Evolutionary conservation across 1,140 invertebrate genomes (phyloP).

Genomic region (Drosophila fuyamai): DNA sequence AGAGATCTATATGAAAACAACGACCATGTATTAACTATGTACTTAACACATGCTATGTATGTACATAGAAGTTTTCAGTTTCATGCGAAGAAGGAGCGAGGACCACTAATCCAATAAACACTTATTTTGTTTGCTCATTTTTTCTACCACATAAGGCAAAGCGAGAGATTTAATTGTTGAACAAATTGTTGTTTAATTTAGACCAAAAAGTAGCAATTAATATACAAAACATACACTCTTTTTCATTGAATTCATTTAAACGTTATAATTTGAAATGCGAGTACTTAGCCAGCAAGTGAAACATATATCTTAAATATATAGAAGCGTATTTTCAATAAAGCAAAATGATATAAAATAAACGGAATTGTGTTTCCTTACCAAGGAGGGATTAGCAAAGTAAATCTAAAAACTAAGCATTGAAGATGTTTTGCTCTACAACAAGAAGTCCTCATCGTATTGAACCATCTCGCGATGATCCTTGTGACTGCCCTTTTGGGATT

Average conservation of each 20-base stretch:
- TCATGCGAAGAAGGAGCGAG: slow-evolving; percentile 31
- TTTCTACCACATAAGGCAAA: slow-evolving; percentile 43
- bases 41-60: slow-evolving; percentile 59
- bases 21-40: slow-evolving; percentile 73
- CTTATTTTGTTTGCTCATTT: slow-evolving; percentile 64
- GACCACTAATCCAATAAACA: slow-evolving; percentile 32
- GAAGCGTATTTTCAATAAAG: slow-evolving; percentile 80
- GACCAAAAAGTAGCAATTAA: slow-evolving; percentile 55
- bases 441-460: slow-evolving; percentile 88
- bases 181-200: slow-evolving; percentile 74
- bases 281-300: slow-evolving; percentile 58
- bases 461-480: slow-evolving; percentile 90
- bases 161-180: slow-evolving; percentile 60
- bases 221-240: slow-evolving; percentile 46
- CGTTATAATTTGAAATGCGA: slow-evolving; percentile 60
- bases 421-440: slow-evolving; percentile 29
- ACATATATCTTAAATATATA: slow-evolving; percentile 68
- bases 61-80: slow-evolving; percentile 38
- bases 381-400: slow-evolving; percentile 4
- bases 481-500: slow-evolving; percentile 92
- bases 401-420: slow-evolving; percentile 4
- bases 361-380: slow-evolving; percentile 1
- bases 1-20: slow-evolving; percentile 29
- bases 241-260: slow-evolving; percentile 55
- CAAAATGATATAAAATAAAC: slow-evolving; percentile 56